phyloP scores from a whole-genome alignment of 1,140 invertebrate genomes.

The Heliothis subflexa region DNA sequence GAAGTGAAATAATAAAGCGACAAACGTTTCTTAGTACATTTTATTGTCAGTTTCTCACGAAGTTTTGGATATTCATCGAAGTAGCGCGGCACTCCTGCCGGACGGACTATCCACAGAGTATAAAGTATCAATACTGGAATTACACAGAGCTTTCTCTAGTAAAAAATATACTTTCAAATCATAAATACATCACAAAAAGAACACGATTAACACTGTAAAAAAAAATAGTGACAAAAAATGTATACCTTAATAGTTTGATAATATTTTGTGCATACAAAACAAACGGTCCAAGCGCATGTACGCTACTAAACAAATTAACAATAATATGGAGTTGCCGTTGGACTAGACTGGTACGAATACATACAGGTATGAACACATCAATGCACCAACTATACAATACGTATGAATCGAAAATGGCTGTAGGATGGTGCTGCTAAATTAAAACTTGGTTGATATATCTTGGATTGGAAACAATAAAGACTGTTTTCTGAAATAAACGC shows the following conservation, averaged over 20 bases:
- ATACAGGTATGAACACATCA: constrained; percentile 62
- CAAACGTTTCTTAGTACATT: constrained; percentile 46
- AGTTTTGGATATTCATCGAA: constrained; percentile 19
- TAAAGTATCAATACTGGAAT: constrained; percentile 24
- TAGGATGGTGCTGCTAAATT: too few species aligned
- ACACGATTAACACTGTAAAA: constrained; percentile 39
- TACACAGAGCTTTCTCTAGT: constrained; percentile 9
- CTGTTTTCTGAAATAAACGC: not conserved
- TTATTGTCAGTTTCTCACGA: constrained; percentile 50
- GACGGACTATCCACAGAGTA: constrained; percentile 4
- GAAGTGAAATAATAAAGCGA: not conserved
- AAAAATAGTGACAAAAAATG: constrained; percentile 30
- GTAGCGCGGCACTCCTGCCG: constrained; percentile 10
- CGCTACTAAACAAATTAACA: constrained; percentile 41
- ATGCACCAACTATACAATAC: constrained; percentile 34
- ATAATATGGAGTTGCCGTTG: constrained; percentile 67
- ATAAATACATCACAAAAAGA: constrained; percentile 46
- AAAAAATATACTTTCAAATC: constrained; percentile 7
- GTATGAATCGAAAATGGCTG: constrained; percentile 10
- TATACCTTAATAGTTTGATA: constrained; percentile 21
- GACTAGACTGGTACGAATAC: constrained; percentile 66
- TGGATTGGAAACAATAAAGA: too few species aligned
- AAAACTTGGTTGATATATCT: too few species aligned
- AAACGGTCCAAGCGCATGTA: constrained; percentile 19
- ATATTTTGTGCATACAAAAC: constrained; percentile 45